phyloP scores from a whole-genome alignment of 2,113 vertebrate species.

The Myiopsitta monachus region DNA sequence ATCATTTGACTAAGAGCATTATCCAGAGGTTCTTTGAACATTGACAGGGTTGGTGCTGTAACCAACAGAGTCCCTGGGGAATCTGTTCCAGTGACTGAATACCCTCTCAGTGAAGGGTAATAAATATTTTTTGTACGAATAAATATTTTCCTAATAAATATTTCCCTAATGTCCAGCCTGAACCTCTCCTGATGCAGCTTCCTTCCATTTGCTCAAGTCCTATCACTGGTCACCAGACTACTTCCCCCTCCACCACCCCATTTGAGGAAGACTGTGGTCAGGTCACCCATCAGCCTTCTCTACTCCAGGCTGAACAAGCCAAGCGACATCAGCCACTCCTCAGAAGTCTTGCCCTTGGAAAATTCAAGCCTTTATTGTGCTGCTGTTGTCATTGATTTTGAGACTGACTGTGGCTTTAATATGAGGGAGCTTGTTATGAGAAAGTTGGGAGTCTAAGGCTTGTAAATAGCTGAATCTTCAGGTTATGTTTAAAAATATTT shows the following conservation, averaged over 20 bases:
- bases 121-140: neutral
- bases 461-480: neutral
- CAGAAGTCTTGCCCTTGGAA: neutral
- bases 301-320: neutral
- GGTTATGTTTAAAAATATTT: neutral
- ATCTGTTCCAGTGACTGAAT: neutral
- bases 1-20: neutral
- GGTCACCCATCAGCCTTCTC: neutral
- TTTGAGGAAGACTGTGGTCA: neutral
- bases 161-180: neutral
- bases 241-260: neutral
- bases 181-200: neutral
- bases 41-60: neutral
- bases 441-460: neutral
- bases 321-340: neutral
- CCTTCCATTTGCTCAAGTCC: neutral
- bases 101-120: neutral
- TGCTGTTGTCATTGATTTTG: neutral
- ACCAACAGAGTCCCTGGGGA: neutral
- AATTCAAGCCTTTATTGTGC: neutral
- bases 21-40: neutral
- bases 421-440: neutral
- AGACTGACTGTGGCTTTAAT: neutral
- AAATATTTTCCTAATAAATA: neutral
- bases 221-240: neutral